Conservation (phyloP, 2,888 invertebrate species). For the Scelioninae gen. 1 region DNA sequence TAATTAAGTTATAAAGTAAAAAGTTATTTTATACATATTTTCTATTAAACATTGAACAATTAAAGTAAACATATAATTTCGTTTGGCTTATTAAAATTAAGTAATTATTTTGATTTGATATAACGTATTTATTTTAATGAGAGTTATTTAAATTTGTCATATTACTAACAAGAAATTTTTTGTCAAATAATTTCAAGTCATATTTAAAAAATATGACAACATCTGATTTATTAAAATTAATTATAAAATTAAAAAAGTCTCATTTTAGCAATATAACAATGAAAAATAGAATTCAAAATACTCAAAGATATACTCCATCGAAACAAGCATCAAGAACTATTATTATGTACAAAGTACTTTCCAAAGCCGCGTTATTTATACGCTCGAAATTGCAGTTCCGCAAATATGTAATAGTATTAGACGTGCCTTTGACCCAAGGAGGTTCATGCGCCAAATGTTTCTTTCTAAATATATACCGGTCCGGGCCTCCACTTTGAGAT, state of each 20-base stretch:
- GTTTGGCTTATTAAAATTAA: too few relatives aligned
- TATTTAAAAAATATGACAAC: too few relatives aligned
- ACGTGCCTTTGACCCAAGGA: constrained; percentile 66
- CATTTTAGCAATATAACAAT: neutral
- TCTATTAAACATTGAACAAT: too few relatives aligned
- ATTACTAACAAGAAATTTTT: too few relatives aligned
- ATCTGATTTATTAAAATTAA: neutral
- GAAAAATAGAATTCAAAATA: constrained; percentile 1
- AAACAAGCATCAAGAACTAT: neutral
- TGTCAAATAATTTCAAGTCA: too few relatives aligned
- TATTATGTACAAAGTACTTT: constrained; percentile 28
- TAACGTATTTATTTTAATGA: too few relatives aligned
- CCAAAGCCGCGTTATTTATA: constrained; percentile 50
- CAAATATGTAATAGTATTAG: constrained; percentile 58
- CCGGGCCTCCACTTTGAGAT: constrained; percentile 50
- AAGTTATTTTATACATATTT: too few relatives aligned
- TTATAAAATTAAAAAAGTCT: neutral
- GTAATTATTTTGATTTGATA: too few relatives aligned
- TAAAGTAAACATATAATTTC: too few relatives aligned
- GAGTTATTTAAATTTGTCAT: too few relatives aligned
- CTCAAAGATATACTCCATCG: neutral
- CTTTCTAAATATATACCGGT: constrained; percentile 59
- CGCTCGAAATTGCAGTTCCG: constrained; percentile 45
- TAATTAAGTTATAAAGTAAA: too few relatives aligned
- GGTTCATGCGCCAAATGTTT: constrained; percentile 51